These are phyloP conservation scores for Hypena proboscidalis DNA, from an alignment of 2,888 invertebrate genomes.

Conservation along the genomic window DNA sequence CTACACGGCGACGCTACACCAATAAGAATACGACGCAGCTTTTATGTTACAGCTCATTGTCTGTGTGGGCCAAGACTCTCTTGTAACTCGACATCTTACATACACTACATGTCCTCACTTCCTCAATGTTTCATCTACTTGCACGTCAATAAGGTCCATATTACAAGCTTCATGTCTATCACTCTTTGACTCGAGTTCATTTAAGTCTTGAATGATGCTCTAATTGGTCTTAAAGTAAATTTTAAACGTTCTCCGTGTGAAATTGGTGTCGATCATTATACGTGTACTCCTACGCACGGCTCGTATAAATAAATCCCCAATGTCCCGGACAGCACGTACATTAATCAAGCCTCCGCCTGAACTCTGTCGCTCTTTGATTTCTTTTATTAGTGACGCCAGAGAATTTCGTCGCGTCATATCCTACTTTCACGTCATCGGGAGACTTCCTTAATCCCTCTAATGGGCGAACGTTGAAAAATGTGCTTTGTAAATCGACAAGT, in stretches of 20 bases:
- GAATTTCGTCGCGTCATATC: constrained; percentile 66
- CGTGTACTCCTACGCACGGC: constrained; percentile 34
- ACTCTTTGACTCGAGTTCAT: background rate
- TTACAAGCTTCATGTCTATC: constrained; percentile 4
- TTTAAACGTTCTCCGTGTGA: background rate
- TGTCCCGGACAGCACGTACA: constrained; percentile 30
- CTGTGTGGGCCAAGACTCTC: constrained; percentile 56
- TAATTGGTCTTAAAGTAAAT: background rate
- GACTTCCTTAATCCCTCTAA: constrained; percentile 76
- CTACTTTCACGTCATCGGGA: constrained; percentile 69
- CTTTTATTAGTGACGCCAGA: constrained; percentile 36
- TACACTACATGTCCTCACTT: constrained; percentile 37
- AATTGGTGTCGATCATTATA: constrained; percentile 7
- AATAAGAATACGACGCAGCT: constrained; percentile 71
- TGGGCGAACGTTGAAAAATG: constrained; percentile 73
- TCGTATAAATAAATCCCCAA: constrained; percentile 31
- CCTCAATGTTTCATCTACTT: constrained; percentile 31
- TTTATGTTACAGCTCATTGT: constrained; percentile 71
- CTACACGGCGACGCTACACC: constrained; percentile 64
- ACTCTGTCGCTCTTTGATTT: constrained; percentile 31
- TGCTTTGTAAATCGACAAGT: constrained; percentile 72
- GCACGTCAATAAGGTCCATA: constrained; percentile 12
- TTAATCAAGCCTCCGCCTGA: constrained; percentile 34
- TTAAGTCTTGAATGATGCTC: constrained; percentile 1
- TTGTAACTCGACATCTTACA: constrained; percentile 35